Base-by-base conservation (phyloP, 2,113 vertebrate species). In the Macaca nemestrina region DNA sequence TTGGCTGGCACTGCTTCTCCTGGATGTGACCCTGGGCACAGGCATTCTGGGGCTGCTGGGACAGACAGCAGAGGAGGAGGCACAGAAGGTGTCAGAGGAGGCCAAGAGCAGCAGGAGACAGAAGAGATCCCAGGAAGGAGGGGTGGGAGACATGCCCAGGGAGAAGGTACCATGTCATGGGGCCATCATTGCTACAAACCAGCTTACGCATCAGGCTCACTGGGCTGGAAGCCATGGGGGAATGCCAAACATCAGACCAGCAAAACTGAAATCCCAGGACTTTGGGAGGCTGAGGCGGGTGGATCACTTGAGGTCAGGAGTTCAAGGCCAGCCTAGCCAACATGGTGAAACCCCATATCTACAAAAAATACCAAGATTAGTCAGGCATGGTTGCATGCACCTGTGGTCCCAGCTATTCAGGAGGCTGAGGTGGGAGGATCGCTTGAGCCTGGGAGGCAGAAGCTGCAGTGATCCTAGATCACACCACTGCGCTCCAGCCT, bases 81-180 rank as follows among this genome's bases (percentile, higher is more conserved):
- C n/a, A 25, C 2, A 68, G 81, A 52, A 6, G 30, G 30, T 73
- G 12, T 45, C 17, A 80, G 55, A 81, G 35, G 50, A 76, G 35
- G 45, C 50, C 61, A 59, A 50, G 16, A 55, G 80, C 48, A 91
- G 52, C 5, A 80, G 55, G 32, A 50, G 35, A 61, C 22, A 79
- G 59, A 40, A 43, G 73, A 68, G 10, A 70, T 6, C 27, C 55
- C 3, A 40, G 5, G 2, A 11, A 2, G 17, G 13, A 0, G 1
- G 5, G 35, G 78, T 50, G 76, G 68, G 38, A 85, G 48, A 95
- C 67, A 83, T 17, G 50, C 45, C 27, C 64, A 85, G 23, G 52
- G 43, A 84, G 48, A 84, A 57, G 48, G 55, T 20, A 23, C 48
- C 75, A 92, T 82, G 38, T 6, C 32, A 3, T 8, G 4, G 48